Evolutionary conservation across 2,113 vertebrate genomes (phyloP).

Genomic region (Colaptes auratus): DNA sequence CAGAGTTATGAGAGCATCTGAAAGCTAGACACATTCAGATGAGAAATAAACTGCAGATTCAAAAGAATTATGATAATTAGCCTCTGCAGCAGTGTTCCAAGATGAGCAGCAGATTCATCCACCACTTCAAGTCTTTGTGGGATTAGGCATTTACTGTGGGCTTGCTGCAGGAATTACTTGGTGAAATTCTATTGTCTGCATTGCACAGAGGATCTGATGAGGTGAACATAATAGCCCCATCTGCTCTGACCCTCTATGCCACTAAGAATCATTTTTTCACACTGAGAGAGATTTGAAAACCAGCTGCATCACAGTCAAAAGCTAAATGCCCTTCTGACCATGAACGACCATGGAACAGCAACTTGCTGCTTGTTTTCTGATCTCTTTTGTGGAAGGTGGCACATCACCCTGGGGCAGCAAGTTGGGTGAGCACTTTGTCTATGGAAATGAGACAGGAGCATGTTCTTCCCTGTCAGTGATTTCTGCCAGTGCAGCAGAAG

Average conservation of each 20-base stretch:
- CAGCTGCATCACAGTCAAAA: slow-evolving; percentile 25
- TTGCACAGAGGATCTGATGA: slow-evolving; percentile 42
- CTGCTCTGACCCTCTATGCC: slow-evolving; percentile 18
- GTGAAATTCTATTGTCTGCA: slow-evolving; percentile 53
- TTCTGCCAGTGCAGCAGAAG: neutral
- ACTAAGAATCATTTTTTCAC: slow-evolving; percentile 35
- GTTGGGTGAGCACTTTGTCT: neutral
- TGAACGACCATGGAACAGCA: slow-evolving; percentile 3
- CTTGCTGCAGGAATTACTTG: slow-evolving; percentile 50
- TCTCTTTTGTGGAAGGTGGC: neutral
- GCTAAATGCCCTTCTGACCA: slow-evolving; percentile 47
- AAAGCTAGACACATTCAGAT: slow-evolving; percentile 49
- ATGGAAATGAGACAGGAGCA: neutral
- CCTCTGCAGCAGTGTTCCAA: slow-evolving; percentile 25
- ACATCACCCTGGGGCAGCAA: neutral
- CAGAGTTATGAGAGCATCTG: neutral
- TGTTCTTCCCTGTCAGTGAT: neutral
- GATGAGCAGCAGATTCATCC: slow-evolving; percentile 41
- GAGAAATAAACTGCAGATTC: slow-evolving; percentile 56
- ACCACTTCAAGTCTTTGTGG: slow-evolving; percentile 38
- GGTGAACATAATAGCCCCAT: slow-evolving; percentile 51
- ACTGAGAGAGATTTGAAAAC: neutral
- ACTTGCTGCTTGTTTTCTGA: neutral
- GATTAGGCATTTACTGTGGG: slow-evolving; percentile 52
- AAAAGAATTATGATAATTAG: slow-evolving; percentile 58